These are phyloP conservation scores for Triplophysa rosa DNA, from an alignment of 2,113 vertebrate species.

Conservation along the genomic window DNA sequence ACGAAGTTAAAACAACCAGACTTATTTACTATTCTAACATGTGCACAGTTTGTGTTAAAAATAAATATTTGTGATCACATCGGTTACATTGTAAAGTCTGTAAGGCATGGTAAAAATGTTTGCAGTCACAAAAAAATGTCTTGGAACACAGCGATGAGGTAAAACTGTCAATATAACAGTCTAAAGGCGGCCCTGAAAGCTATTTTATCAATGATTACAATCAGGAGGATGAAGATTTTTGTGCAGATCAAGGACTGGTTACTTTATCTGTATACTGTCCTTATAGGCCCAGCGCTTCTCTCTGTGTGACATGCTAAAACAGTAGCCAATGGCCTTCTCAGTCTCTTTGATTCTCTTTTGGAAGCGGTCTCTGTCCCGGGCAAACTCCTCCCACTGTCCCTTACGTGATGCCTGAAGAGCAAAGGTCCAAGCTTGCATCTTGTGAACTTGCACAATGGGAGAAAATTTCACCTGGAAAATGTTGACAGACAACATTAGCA, in stretches of 20 bases:
- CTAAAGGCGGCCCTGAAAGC: not conserved
- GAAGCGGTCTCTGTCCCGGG: slow-evolving; percentile 82
- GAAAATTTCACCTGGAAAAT: slow-evolving; percentile 81
- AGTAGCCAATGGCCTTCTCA: slow-evolving; percentile 72
- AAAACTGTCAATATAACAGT: slow-evolving; percentile 48
- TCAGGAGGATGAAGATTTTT: not conserved
- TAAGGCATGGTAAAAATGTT: slow-evolving; percentile 58
- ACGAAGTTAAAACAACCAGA: not conserved
- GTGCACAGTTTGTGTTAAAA: not conserved
- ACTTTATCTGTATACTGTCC: slow-evolving; percentile 32
- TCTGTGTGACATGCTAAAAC: slow-evolving; percentile 70
- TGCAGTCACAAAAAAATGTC: slow-evolving; percentile 60
- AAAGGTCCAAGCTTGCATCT: slow-evolving; percentile 81
- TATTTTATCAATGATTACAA: slow-evolving; percentile 14
- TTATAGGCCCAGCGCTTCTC: slow-evolving; percentile 63
- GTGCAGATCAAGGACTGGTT: slow-evolving; percentile 23
- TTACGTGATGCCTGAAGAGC: slow-evolving; percentile 77
- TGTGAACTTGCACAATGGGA: slow-evolving; percentile 76
- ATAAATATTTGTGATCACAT: slow-evolving; percentile 8
- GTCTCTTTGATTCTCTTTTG: slow-evolving; percentile 72
- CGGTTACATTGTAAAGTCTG: slow-evolving; percentile 68
- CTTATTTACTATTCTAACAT: not conserved
- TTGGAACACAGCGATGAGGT: slow-evolving; percentile 61
- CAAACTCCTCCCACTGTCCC: slow-evolving; percentile 86
- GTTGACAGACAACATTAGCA: not conserved